These are phyloP conservation scores for Numenius arquata DNA, from an alignment of 2,113 vertebrate species.

Conservation along the genomic window DNA sequence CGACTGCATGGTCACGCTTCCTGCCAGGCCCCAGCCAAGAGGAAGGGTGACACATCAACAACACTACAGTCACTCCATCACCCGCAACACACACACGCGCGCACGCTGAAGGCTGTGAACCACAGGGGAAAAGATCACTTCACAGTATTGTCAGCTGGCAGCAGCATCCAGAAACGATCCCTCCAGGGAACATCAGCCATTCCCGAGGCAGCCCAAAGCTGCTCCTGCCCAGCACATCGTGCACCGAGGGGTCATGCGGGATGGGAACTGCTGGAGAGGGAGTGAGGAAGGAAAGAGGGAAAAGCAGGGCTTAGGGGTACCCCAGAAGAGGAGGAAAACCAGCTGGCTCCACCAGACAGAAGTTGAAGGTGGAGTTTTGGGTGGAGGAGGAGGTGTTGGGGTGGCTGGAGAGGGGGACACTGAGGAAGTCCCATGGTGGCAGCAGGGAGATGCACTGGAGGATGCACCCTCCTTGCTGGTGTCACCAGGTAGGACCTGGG, in stretches of 20 bases:
- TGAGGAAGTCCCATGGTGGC: rapidly evolving
- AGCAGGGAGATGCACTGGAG: not conserved
- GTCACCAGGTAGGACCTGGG: not conserved
- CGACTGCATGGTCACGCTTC: not conserved
- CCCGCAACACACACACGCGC: not conserved
- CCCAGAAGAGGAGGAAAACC: not conserved
- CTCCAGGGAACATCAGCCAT: not conserved
- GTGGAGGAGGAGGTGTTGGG: not conserved
- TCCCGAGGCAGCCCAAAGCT: not conserved
- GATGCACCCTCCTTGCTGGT: not conserved
- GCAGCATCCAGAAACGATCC: not conserved
- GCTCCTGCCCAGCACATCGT: rapidly evolving
- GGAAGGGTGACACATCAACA: not conserved
- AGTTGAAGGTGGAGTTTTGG: not conserved
- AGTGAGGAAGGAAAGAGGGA: not conserved
- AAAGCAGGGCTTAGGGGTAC: not conserved
- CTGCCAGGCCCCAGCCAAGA: not conserved
- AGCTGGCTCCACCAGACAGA: not conserved
- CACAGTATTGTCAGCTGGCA: not conserved
- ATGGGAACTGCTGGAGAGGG: not conserved
- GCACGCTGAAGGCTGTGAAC: not conserved
- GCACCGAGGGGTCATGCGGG: rapidly evolving
- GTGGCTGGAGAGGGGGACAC: not conserved
- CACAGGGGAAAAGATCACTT: not conserved
- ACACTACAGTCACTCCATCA: not conserved